phyloP scores from a whole-genome alignment of 2,113 vertebrate species.

The Xenopus laevis region DNA sequence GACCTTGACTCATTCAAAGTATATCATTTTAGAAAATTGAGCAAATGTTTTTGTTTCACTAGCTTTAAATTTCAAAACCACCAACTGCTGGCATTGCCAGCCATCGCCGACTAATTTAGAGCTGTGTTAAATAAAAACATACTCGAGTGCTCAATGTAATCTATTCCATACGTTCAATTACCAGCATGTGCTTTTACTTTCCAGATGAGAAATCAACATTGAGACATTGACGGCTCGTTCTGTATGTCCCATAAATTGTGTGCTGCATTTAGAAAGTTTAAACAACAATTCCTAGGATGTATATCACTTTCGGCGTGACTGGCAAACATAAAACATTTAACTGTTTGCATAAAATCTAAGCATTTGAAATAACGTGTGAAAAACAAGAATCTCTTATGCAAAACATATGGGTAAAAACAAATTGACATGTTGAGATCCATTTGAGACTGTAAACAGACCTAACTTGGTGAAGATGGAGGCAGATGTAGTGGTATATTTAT shows the following conservation, averaged over 20 bases:
- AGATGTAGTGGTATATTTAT: too few species aligned
- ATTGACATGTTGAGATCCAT: background rate
- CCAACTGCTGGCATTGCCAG: conserved; percentile 31
- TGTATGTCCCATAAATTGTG: conserved; percentile 10
- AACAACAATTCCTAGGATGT: background rate
- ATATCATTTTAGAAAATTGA: conserved; percentile 5
- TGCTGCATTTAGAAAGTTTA: conserved; percentile 12
- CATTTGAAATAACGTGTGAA: conserved; percentile 29
- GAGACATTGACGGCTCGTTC: conserved; percentile 11
- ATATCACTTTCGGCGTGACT: conserved; percentile 12
- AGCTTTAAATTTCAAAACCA: conserved; percentile 27
- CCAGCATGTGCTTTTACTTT: conserved; percentile 40
- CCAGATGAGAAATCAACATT: conserved; percentile 20
- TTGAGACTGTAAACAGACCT: too few species aligned
- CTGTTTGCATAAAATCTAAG: conserved; percentile 4
- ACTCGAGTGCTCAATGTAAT: conserved; percentile 20
- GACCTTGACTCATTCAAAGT: background rate
- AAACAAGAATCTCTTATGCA: conserved; percentile 12
- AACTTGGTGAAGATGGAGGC: too few species aligned
- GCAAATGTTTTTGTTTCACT: conserved; percentile 36
- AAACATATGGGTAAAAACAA: conserved; percentile 27
- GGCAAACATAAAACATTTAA: conserved; percentile 23
- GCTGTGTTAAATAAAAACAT: conserved; percentile 34
- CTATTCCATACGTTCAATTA: conserved; percentile 34
- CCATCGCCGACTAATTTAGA: conserved; percentile 30